Conservation (phyloP, 2,797 vertebrate genomes). For the Bradypus variegatus region DNA sequence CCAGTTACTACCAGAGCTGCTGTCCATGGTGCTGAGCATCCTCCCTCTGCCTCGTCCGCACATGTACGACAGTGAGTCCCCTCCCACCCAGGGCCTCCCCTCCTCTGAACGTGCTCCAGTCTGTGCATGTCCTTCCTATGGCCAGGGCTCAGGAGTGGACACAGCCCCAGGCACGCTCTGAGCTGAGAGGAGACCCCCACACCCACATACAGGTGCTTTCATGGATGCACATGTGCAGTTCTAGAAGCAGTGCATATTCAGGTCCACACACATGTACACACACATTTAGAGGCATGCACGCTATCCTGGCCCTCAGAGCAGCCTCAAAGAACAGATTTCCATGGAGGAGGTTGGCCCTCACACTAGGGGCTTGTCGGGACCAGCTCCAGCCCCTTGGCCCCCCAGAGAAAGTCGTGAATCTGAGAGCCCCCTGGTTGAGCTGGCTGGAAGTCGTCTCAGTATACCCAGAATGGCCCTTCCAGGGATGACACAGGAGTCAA, state of each 20-base stretch:
- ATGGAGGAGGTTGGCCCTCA: background rate
- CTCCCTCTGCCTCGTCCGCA: background rate
- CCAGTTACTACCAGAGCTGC: fast-evolving
- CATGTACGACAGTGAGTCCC: background rate
- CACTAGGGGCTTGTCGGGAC: background rate
- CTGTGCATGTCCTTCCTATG: background rate
- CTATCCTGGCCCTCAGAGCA: background rate
- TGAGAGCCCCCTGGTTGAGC: background rate
- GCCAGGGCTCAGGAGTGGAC: background rate
- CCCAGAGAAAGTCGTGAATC: background rate
- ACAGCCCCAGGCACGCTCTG: background rate
- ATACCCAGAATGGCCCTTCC: background rate
- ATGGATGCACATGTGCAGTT: background rate
- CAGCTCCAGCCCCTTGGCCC: background rate
- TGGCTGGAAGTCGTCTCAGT: background rate
- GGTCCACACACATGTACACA: background rate
- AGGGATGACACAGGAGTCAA: background rate
- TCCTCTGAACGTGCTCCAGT: background rate
- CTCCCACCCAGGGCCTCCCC: too few species aligned
- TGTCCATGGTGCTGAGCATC: background rate
- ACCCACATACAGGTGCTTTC: background rate
- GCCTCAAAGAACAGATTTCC: background rate
- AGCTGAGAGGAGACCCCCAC: background rate
- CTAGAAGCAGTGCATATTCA: fast-evolving
- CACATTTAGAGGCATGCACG: fast-evolving